Evolutionary conservation across 2,888 invertebrate species (phyloP).

Genomic region (Tetropium fuscum): DNA sequence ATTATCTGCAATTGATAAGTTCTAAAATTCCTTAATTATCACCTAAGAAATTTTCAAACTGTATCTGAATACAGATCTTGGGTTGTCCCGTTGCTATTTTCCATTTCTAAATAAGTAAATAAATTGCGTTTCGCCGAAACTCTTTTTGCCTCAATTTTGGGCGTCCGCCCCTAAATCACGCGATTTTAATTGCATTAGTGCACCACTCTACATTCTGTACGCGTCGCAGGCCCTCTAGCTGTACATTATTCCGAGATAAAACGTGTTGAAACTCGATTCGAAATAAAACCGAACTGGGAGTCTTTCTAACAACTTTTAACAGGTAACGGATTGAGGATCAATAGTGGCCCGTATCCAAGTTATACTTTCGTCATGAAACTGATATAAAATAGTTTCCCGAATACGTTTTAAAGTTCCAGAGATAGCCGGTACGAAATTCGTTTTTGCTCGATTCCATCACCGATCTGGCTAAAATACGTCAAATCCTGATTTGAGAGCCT

Average conservation of each 20-base stretch:
- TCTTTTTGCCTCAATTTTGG: too few species aligned
- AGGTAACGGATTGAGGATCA: constrained; percentile 10
- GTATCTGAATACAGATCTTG: too few species aligned
- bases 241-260: neutral
- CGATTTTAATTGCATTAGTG: too few species aligned
- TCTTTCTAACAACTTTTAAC: constrained; percentile 10
- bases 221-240: too few species aligned
- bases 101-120: too few species aligned
- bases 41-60: too few species aligned
- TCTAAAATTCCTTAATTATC: too few species aligned
- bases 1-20: too few species aligned
- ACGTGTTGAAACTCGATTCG: constrained; percentile 6
- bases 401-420: constrained; percentile 12
- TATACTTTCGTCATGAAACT: constrained; percentile 9
- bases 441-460: constrained; percentile 35
- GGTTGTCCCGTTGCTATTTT: too few species aligned
- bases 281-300: constrained; percentile 7
- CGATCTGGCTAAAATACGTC: constrained; percentile 28
- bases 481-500: constrained; percentile 32
- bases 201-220: too few species aligned
- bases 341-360: constrained; percentile 14
- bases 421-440: constrained; percentile 26
- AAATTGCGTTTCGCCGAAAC: too few species aligned
- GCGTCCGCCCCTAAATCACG: too few species aligned
- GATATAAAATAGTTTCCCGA: constrained; percentile 18